Percentiles rank a stretch among this genome's conserved stretches.
Conservation (phyloP, 1,140 invertebrate species). For the Sitobion miscanthi region DNA sequence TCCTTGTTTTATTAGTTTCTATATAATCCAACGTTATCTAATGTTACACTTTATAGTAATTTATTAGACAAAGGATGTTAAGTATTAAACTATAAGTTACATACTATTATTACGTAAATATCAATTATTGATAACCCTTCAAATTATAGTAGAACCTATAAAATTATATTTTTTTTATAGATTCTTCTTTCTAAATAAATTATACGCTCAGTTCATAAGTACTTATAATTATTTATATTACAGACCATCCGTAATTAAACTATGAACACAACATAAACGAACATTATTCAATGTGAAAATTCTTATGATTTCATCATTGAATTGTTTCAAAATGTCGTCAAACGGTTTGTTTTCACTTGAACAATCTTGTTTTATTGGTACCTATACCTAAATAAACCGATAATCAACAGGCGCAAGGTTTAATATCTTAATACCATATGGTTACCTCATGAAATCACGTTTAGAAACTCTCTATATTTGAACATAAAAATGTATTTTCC, state of each 20-base stretch:
- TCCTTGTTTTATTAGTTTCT: not conserved
- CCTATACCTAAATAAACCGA: not conserved
- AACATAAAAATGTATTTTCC: not conserved
- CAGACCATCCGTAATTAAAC: not conserved
- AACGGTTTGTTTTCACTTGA: not conserved
- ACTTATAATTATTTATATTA: not conserved
- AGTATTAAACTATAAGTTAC: not conserved
- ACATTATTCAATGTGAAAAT: not conserved
- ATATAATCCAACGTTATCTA: not conserved
- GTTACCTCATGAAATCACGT: not conserved
- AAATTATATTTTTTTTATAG: not conserved
- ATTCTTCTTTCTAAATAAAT: not conserved
- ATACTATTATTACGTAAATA: not conserved
- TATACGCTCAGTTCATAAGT: not conserved
- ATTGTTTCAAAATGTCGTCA: not conserved
- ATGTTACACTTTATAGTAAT: not conserved
- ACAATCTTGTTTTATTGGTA: no score
- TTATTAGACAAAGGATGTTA: not conserved
- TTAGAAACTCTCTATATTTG: not conserved
- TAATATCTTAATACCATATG: not conserved
- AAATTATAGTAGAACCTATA: not conserved
- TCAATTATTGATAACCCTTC: not conserved
- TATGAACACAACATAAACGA: not conserved
- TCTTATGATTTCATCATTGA: not conserved
- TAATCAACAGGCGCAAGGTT: not conserved